Conservation (phyloP, 2,888 invertebrate genomes). For the Sclerodermus sp. region DNA sequence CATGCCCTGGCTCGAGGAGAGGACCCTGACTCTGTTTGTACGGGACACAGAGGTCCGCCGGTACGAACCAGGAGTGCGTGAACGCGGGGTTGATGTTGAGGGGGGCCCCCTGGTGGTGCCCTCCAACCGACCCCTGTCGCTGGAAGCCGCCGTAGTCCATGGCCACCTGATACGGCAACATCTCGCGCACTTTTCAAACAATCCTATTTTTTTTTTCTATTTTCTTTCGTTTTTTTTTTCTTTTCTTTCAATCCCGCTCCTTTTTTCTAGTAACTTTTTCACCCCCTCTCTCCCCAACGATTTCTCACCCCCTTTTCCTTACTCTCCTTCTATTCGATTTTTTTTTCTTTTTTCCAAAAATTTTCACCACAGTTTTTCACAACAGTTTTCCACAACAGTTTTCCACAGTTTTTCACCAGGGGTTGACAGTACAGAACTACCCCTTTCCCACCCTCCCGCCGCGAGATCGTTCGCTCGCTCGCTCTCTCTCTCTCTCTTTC, state of each 20-base stretch:
- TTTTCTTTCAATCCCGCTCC: too few species aligned
- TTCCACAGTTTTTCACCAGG: too few species aligned
- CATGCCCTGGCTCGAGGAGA: conserved; percentile 93
- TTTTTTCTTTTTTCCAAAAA: too few species aligned
- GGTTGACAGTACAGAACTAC: too few species aligned
- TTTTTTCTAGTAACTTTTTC: neutral
- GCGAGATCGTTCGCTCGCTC: neutral
- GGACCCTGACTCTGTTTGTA: conserved; percentile 77
- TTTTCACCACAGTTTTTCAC: too few species aligned
- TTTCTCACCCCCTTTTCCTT: neutral
- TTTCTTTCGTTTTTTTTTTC: neutral
- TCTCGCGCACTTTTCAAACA: conserved; percentile 42
- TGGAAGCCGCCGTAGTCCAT: conserved; percentile 68
- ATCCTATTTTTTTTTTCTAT: neutral
- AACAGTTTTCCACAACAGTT: too few species aligned
- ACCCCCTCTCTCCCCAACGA: conserved; percentile 4
- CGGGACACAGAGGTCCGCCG: conserved; percentile 91
- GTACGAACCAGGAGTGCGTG: conserved; percentile 95
- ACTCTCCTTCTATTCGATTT: too few species aligned
- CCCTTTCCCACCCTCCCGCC: neutral
- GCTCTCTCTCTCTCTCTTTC: conserved; percentile 2
- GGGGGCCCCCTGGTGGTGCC: conserved; percentile 85
- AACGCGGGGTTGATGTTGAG: conserved; percentile 76
- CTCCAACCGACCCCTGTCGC: conserved; percentile 58
- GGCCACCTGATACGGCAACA: conserved; percentile 88